These are phyloP conservation scores for Neoarius graeffei DNA, from an alignment of 2,113 vertebrate species.

Conservation along the genomic window DNA sequence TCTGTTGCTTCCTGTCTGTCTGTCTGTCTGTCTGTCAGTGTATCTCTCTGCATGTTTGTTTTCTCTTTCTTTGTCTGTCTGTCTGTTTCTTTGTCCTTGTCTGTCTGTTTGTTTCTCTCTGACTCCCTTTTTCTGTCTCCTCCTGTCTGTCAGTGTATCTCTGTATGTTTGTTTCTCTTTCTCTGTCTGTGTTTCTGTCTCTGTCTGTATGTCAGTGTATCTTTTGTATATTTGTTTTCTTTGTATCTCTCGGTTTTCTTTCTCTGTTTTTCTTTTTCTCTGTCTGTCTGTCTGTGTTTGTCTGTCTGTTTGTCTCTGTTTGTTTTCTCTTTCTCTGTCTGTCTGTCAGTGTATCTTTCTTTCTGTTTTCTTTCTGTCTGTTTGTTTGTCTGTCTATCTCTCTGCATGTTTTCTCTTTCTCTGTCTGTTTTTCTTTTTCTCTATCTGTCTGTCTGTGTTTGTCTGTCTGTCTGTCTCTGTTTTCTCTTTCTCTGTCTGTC, in stretches of 20 bases:
- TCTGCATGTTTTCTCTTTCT: not conserved
- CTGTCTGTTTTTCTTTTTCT: not conserved
- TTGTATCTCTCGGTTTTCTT: too few species aligned
- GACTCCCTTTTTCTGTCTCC: not conserved
- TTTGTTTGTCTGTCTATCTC: not conserved
- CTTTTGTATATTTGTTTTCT: too few species aligned
- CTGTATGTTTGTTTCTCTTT: not conserved
- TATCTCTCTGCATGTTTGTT: not conserved
- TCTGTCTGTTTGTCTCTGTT: not conserved
- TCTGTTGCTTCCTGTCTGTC: not conserved
- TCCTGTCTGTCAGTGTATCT: not conserved
- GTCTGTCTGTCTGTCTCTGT: not conserved
- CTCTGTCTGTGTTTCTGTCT: not conserved
- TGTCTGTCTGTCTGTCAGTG: not conserved
- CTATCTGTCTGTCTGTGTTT: not conserved
- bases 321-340: too few species aligned
- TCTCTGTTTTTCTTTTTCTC: too few species aligned
- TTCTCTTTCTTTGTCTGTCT: not conserved
- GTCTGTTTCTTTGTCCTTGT: not conserved
- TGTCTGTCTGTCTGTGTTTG: not conserved
- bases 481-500: not conserved
- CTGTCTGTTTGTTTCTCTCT: not conserved
- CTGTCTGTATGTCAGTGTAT: too few species aligned
- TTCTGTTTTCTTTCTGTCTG: too few species aligned
- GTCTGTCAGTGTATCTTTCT: too few species aligned